phyloP scores from a whole-genome alignment of 2,797 vertebrate genomes.

The Anableps anableps region DNA sequence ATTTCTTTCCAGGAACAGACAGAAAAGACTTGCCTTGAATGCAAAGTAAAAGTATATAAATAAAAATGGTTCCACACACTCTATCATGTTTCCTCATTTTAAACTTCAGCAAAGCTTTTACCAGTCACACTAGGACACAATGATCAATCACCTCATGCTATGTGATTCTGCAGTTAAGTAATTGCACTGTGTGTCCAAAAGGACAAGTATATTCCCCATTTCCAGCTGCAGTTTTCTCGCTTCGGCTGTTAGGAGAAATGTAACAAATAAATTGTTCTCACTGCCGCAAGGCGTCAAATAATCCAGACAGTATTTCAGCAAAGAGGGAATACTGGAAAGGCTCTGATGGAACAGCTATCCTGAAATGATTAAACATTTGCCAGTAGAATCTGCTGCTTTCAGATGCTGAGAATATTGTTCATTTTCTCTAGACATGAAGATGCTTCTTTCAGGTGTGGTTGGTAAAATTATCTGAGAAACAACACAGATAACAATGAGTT shows the following conservation, averaged over 20 bases:
- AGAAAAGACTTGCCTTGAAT: not conserved
- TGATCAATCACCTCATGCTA: conserved; percentile 17
- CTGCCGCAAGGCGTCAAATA: conserved; percentile 27
- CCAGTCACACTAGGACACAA: conserved; percentile 8
- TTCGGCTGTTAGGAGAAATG: conserved; percentile 28
- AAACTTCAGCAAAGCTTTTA: conserved; percentile 23
- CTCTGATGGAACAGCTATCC: not conserved
- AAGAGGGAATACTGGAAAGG: not conserved
- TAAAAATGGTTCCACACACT: not conserved
- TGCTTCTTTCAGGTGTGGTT: not conserved
- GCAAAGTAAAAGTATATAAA: conserved; percentile 31
- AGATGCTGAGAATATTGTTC: conserved; percentile 18
- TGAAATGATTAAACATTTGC: not conserved
- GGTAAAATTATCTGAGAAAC: not conserved
- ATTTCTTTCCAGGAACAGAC: not conserved
- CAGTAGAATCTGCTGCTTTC: conserved; percentile 8
- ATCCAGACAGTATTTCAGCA: conserved; percentile 19
- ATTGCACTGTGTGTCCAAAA: conserved; percentile 28
- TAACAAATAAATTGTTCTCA: conserved; percentile 22
- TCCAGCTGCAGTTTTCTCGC: conserved; percentile 27
- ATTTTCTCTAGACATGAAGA: conserved; percentile 4
- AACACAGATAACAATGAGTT: not conserved
- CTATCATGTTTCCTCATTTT: conserved; percentile 12
- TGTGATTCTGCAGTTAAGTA: conserved; percentile 20
- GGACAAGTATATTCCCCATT: conserved; percentile 28